phyloP scores from a whole-genome alignment of 1,140 invertebrate species.

The Eriosoma lanigerum region DNA sequence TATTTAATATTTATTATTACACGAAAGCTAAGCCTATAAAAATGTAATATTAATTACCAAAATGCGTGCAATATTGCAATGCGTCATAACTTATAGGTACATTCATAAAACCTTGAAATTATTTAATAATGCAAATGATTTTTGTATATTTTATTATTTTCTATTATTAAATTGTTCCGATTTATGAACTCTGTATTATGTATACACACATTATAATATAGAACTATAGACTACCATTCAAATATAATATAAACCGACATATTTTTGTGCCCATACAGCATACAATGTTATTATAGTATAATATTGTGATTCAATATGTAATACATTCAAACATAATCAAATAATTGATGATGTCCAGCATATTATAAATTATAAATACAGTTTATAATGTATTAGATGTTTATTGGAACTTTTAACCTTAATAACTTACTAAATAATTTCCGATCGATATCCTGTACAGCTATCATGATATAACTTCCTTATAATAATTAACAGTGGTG shows the following conservation, averaged over 20 bases:
- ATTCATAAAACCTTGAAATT: constrained; percentile 23
- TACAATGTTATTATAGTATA: too few species aligned
- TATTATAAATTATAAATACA: too few species aligned
- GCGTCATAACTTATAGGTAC: background rate
- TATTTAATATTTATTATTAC: background rate
- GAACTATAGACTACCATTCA: background rate
- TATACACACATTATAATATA: background rate
- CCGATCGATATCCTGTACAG: too few species aligned
- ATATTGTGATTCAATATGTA: too few species aligned
- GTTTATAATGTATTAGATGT: too few species aligned
- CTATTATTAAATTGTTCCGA: constrained; percentile 32
- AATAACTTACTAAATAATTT: too few species aligned
- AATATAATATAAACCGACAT: constrained; percentile 30
- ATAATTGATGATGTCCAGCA: too few species aligned
- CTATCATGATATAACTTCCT: too few species aligned
- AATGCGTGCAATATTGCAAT: background rate
- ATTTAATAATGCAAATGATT: constrained; percentile 25
- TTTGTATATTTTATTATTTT: background rate
- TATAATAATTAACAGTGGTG: too few species aligned
- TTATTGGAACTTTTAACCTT: too few species aligned
- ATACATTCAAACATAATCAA: too few species aligned
- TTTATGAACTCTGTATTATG: constrained; percentile 12
- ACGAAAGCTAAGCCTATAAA: background rate
- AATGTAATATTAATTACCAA: background rate
- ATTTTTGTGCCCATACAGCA: background rate